phyloP scores from a whole-genome alignment of 2,113 vertebrate species.

The Dasyprocta punctata region DNA sequence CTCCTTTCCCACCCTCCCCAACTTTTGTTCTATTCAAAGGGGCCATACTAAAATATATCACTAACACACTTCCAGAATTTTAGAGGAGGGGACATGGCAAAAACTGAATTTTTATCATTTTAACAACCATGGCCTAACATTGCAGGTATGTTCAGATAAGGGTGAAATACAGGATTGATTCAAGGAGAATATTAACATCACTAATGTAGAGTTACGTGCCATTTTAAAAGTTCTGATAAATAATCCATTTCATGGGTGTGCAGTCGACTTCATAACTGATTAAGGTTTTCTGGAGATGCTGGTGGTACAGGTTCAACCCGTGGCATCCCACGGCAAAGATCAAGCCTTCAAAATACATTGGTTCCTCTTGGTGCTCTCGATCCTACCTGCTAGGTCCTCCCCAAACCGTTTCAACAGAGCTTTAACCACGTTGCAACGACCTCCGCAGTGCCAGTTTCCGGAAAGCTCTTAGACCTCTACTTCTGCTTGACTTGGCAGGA shows the following conservation, averaged over 20 bases:
- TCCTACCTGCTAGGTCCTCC: neutral
- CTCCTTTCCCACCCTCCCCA: neutral
- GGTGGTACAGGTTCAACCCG: neutral
- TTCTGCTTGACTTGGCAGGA: neutral
- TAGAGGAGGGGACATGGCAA: neutral
- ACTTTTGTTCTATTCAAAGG: neutral
- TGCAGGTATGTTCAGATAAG: neutral
- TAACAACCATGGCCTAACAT: neutral
- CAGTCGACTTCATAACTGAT: neutral
- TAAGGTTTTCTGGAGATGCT: neutral
- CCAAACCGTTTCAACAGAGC: neutral
- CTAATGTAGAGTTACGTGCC: neutral
- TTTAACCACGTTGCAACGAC: neutral
- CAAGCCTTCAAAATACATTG: neutral
- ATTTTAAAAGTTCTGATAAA: neutral
- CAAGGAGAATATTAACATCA: slow-evolving; percentile 1
- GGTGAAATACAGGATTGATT: neutral
- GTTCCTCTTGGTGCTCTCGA: no score
- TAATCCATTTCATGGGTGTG: neutral
- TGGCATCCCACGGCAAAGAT: neutral
- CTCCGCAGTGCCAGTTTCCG: neutral
- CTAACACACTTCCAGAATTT: neutral
- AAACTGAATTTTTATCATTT: neutral
- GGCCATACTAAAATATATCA: neutral
- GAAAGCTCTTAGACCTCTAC: neutral